phyloP scores from a whole-genome alignment of 2,113 vertebrate genomes.

The Oryzias celebensis region DNA sequence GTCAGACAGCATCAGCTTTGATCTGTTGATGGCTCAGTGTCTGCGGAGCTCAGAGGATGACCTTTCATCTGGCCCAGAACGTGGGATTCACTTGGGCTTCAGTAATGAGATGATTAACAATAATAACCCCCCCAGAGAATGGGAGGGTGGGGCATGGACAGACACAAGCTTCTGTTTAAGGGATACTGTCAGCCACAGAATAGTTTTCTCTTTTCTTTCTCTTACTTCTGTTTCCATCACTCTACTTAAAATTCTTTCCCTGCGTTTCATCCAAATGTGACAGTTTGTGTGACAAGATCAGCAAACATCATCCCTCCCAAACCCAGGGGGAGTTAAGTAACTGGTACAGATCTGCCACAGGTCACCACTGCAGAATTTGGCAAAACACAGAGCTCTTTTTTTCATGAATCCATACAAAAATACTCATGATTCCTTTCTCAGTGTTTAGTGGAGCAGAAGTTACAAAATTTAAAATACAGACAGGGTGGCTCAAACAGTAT shows the following conservation, averaged over 20 bases:
- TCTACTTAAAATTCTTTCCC: constrained; percentile 53
- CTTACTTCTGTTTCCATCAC: constrained; percentile 1
- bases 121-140: constrained; percentile 65
- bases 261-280: constrained; percentile 43
- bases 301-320: constrained; percentile 40
- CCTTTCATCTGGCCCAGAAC: constrained; percentile 65
- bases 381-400: not conserved
- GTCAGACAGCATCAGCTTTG: constrained; percentile 61
- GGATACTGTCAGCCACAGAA: constrained; percentile 21
- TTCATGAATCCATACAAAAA: too few species aligned
- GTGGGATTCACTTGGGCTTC: constrained; percentile 59
- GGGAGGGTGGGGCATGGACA: not conserved
- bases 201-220: constrained; percentile 10
- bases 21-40: constrained; percentile 65
- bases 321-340: constrained; percentile 14
- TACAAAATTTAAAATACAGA: too few species aligned
- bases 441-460: too few species aligned
- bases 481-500: too few species aligned
- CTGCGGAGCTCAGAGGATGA: constrained; percentile 47
- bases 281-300: constrained; percentile 42
- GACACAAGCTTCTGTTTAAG: constrained; percentile 23
- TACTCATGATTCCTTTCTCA: too few species aligned
- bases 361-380: constrained; percentile 10
- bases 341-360: constrained; percentile 25
- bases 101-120: constrained; percentile 71